phyloP scores from a whole-genome alignment of 1,140 invertebrate genomes.

The Bombus cullumanus region DNA sequence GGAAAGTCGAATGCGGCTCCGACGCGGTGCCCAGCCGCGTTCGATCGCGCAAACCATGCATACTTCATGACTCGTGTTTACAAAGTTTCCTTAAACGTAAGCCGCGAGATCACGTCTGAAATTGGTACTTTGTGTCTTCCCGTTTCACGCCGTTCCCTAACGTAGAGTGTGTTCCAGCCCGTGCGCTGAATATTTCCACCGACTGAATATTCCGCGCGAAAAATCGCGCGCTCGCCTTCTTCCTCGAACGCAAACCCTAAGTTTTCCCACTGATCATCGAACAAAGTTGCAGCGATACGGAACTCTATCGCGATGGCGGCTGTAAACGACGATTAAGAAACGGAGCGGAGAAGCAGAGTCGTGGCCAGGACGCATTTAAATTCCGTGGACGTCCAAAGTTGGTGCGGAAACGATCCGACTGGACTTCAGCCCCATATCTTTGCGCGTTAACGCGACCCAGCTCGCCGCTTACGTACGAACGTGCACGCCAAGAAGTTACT shows the following conservation, averaged over 20 bases:
- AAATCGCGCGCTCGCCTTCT: not conserved
- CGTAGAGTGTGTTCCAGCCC: not conserved
- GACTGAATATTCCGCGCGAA: not conserved
- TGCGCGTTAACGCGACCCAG: not conserved
- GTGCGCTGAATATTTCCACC: not conserved
- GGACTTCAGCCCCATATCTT: not conserved
- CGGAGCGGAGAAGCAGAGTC: too few species aligned
- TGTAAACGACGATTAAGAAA: not conserved
- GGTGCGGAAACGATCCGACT: conserved; percentile 9
- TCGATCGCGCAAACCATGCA: conserved; percentile 69
- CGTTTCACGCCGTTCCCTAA: too few species aligned
- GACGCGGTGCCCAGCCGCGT: conserved; percentile 7
- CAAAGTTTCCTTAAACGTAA: conserved; percentile 44
- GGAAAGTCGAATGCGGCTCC: conserved; percentile 20
- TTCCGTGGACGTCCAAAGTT: conserved; percentile 10
- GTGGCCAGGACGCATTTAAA: not conserved
- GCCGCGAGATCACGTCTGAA: conserved; percentile 26
- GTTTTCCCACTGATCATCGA: not conserved
- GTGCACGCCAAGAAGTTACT: conserved; percentile 62
- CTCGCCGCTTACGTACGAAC: conserved; percentile 2
- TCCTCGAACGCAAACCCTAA: not conserved
- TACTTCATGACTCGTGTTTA: conserved; percentile 73
- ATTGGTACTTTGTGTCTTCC: conserved; percentile 11
- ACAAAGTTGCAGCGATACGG: not conserved
- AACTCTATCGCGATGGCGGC: not conserved